Evolutionary conservation across 1,140 invertebrate genomes (phyloP), one percentile per base, ranked within the genome.

Genomic region (Dufourea novaeangliae): DNA sequence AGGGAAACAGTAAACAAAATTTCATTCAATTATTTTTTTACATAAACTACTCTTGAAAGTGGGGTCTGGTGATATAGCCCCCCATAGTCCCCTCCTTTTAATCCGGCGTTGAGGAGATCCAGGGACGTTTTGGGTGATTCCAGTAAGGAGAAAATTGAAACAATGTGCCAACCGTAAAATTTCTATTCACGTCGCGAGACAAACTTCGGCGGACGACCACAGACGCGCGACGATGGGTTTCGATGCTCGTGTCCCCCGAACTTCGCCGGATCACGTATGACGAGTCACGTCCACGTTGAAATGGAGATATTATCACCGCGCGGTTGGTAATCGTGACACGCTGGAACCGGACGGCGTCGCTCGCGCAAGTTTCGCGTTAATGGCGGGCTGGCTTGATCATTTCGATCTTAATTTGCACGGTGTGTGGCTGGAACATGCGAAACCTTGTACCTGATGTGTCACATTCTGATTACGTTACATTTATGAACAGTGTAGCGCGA

Each of bases 221-320:
- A n/a, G 52, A 22, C 11, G 27, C 17, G n/a, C n/a, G n/a, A n/a
- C n/a, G n/a, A n/a, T n/a, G n/a, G 44, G 34, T 52, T 37, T 50
- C 57, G 27, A 32, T 52, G 37, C 11, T 59, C 37, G 68, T 41
- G n/a, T n/a, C n/a, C n/a, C 25, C 46, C 6, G 20, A 50, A 22
- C 20, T 50, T n/a, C 0, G 29, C 50, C 6, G 1, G 29, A 46
- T 71, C 69, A 71, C 56, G 39, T 46, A 61, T 61, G 69, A 71
- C 56, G 39, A 44, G 59, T 63, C 57, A 72, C 70, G 59, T 72
- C 1, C 41, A 25, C 70, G 57, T 63, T 63, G 25, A 76, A 29
- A 61, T 75, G 52, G 64, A 63, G 59, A 82, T 80, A 76, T 80
- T 82, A 80, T 82, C 56, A n/a, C n/a, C 8, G 67, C 59, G 41